Evolutionary conservation across 2,888 invertebrate genomes (phyloP), one percentile per base, ranked within the genome.

Genomic region (Anthrax anthrax): DNA sequence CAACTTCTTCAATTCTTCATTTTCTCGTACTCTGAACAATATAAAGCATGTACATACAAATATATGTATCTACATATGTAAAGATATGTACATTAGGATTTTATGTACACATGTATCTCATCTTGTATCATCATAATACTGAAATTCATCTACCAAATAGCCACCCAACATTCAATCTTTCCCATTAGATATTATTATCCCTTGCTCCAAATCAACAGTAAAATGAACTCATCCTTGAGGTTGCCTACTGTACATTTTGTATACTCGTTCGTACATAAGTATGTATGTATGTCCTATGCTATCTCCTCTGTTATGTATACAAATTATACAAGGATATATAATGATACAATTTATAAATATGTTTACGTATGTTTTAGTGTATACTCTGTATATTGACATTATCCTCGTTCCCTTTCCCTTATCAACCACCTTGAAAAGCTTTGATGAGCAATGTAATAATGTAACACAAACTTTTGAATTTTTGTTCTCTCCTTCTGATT

Each of bases 151-250:
- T 13, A 16, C 32, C 44, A 18, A 36, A 18, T 8, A 44, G 39
- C 16, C 16, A 16, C 32, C 44, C 34, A 36, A 18, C 10, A 27
- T 17, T 17, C 14, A 23, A 23, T 23, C 23, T 23, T 8, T 23
- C 8, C 23, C 23, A 23, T 23, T 23, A 23, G 23, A 23, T 23
- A 23, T 23, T 23, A 23, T 23, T 23, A 23, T 36, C 12, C 45
- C 34, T 19, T 36, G 45, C 34, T 46, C 34, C 41, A 41, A 46
- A 46, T 46, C 45, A 46, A 46, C 45, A 46, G 41, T 41, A 37
- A 41, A 46, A 37, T 41, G 36, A 17, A 41, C 41, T 40, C 45
- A 40, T 23, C 18, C 37, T 27, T 19, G 37, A 23, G 5, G 23
- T 23, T 23, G 5, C 23, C 8, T 8, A 6, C 23, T 23, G 23